Evolutionary conservation across 2,888 invertebrate genomes (phyloP).

Genomic region (Chromoteleia sp.): DNA sequence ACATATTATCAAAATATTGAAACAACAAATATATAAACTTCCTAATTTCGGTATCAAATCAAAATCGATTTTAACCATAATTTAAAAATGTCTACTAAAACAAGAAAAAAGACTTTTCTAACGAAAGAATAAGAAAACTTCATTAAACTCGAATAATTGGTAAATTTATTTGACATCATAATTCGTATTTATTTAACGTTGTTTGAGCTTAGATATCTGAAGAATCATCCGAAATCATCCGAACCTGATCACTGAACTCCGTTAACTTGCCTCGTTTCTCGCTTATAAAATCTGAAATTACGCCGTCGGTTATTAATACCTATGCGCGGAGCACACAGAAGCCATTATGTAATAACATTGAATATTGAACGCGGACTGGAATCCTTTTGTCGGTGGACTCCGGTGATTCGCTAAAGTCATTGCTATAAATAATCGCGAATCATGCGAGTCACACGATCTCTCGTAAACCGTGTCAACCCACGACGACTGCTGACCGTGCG

Average conservation of each 20-base stretch:
- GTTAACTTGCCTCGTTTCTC: not conserved
- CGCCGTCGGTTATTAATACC: conserved; percentile 31
- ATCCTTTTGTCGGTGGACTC: conserved; percentile 37
- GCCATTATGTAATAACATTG: conserved; percentile 28
- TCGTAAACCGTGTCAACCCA: not conserved
- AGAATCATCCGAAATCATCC: not conserved
- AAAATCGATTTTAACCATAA: too few species aligned
- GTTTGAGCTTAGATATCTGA: too few species aligned
- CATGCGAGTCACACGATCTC: not conserved
- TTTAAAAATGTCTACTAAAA: too few species aligned
- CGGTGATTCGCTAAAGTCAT: conserved; percentile 54
- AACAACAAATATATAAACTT: too few species aligned
- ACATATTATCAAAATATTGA: too few species aligned
- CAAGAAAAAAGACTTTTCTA: too few species aligned
- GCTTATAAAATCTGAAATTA: conserved; percentile 22
- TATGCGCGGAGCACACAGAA: not conserved
- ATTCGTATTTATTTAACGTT: too few species aligned
- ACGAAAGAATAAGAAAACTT: too few species aligned
- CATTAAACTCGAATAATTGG: not conserved
- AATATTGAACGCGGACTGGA: conserved; percentile 25
- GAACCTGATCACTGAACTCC: not conserved
- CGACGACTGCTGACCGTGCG: not conserved
- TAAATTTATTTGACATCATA: too few species aligned
- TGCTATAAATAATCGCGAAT: conserved; percentile 71
- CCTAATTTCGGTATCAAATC: too few species aligned